Base-by-base conservation (phyloP, 92 coral and sea anemone species). In the Porites cylindrica region DNA sequence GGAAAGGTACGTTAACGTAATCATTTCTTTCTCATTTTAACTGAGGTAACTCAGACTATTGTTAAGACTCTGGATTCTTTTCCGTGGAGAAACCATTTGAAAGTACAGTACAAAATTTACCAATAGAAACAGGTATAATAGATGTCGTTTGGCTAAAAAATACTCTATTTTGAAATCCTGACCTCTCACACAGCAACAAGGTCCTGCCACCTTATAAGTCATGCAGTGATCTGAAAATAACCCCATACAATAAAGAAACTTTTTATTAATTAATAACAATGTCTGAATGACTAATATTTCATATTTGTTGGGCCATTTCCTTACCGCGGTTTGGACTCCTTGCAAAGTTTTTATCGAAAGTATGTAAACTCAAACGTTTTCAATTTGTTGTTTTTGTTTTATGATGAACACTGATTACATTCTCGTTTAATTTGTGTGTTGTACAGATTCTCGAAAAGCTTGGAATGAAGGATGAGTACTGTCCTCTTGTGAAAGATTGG, bases 361-460 rank as follows among this genome's bases (percentile, higher is more conserved):
- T 29, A 1, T 29, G 32, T 1, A 1, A 29, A 29, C 32, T 29
- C 32, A 29, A 29, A 29, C 3, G 32, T 29, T 29, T 29, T 29
- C 32, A 29, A 29, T 29, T 29, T 29, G 32, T 1, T 29, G 32
- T 29, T 29, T 29, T 29, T 29, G 32, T 29, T 29, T 29, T 29
- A 56, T 3, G 62, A 56, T 14, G 16, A 56, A 70, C 26, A 10
- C 74, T 16, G 74, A 70, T 26, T 24, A 79, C 6, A 8, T 19
- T 11, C 63, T 66, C 62, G 6, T 80, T 29, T 81, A n/a, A 10
- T 51, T 47, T 72, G 59, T 72, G 77, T 8, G 51, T 51, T 71
- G 16, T 13, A 72, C 68, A 84, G 88, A 84, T 84, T 38, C 59
- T 74, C 17, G 88, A 84, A 75, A 84, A 84, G 84, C 88, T 84